Conservation (phyloP, 2,888 invertebrate genomes). For the Spilosoma lubricipeda region DNA sequence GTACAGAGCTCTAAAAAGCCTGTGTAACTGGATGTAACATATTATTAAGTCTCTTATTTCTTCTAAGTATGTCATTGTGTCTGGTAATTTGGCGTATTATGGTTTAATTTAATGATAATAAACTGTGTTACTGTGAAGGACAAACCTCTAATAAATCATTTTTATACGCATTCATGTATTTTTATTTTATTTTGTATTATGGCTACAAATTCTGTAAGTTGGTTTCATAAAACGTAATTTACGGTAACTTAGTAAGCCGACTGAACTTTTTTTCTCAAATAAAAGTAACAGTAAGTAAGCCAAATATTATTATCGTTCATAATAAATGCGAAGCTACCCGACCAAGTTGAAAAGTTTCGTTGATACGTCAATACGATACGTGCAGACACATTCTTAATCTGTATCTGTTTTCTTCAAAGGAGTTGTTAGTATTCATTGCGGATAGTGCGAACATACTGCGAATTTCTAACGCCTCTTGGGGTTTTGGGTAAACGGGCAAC, state of each 20-base stretch:
- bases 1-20: background rate
- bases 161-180: background rate
- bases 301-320: conserved; percentile 32
- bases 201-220: background rate
- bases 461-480: conserved; percentile 43
- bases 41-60: background rate
- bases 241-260: conserved; percentile 7
- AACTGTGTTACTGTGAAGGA: background rate
- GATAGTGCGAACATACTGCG: conserved; percentile 46
- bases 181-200: conserved; percentile 2
- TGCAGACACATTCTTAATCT: conserved; percentile 50
- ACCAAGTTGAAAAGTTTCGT: conserved; percentile 17
- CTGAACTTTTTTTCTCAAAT: conserved; percentile 21
- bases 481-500: conserved; percentile 31
- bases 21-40: background rate
- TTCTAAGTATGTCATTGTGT: background rate
- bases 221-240: conserved; percentile 12
- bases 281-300: conserved; percentile 27
- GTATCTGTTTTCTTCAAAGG: conserved; percentile 49
- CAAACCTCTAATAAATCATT: background rate
- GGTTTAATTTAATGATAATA: background rate
- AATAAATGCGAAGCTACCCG: conserved; percentile 29
- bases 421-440: conserved; percentile 51
- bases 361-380: conserved; percentile 48
- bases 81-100: background rate